A percentile compares a stretch with the other conserved stretches of the same genome.
These are phyloP conservation scores for Saguinus imperator DNA, from an alignment of 2,113 vertebrate species.

Conservation along the genomic window DNA sequence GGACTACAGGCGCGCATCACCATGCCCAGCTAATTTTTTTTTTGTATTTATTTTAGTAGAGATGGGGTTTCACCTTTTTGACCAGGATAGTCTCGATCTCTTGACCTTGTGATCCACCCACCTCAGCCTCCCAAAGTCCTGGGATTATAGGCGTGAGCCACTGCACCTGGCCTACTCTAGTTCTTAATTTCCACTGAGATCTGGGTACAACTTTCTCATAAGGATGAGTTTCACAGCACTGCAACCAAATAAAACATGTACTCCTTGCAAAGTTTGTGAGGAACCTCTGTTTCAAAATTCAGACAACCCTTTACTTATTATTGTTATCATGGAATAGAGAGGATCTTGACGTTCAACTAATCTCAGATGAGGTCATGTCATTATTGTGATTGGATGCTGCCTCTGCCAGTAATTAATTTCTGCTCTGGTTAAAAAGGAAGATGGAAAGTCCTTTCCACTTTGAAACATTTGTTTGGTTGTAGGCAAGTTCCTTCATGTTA, in stretches of 20 bases:
- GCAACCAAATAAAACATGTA: not conserved
- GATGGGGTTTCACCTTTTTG: no score
- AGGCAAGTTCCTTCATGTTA: not conserved
- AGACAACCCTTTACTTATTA: not conserved
- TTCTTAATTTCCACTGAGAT: not conserved
- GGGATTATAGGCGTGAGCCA: no score
- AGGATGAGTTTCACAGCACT: not conserved
- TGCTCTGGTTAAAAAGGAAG: not conserved
- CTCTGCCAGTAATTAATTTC: not conserved
- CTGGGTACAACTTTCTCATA: not conserved
- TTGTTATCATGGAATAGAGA: not conserved
- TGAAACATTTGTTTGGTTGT: not conserved
- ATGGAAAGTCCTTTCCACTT: not conserved
- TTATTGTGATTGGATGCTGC: not conserved
- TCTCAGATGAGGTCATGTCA: not conserved
- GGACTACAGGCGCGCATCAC: no score
- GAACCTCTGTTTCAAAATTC: not conserved
- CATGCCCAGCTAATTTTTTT: no score
- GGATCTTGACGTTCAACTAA: not conserved
- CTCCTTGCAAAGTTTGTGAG: slow-evolving; percentile 9
- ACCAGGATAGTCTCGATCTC: no score
- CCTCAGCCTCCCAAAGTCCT: no score
- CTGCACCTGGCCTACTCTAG: not conserved
- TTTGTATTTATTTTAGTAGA: no score
- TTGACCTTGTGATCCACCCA: no score